Conservation (phyloP, 1,140 invertebrate genomes). For the Lutraria rhynchaena region DNA sequence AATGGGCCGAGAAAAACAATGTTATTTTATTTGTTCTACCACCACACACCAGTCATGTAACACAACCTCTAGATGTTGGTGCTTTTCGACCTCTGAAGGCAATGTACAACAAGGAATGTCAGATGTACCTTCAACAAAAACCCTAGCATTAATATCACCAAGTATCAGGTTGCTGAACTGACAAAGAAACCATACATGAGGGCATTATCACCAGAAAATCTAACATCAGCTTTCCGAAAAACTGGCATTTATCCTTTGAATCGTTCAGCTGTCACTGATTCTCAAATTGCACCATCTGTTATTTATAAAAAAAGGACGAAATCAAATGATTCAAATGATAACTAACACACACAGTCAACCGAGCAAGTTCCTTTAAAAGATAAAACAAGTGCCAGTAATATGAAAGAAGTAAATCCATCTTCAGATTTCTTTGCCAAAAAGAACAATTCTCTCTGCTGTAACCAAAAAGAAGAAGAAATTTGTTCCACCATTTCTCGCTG, state of each 20-base stretch:
- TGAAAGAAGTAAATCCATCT: background rate
- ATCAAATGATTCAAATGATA: too few species aligned
- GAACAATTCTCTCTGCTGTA: background rate
- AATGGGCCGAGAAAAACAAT: conserved; percentile 62
- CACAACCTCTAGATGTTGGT: conserved; percentile 46
- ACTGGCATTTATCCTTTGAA: conserved; percentile 58
- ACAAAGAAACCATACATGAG: conserved; percentile 41
- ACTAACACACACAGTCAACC: background rate
- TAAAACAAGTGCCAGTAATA: background rate
- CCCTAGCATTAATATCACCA: conserved; percentile 27
- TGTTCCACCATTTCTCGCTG: conserved; percentile 2
- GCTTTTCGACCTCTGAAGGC: conserved; percentile 65
- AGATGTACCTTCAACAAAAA: conserved; percentile 36
- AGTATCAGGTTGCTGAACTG: conserved; percentile 47
- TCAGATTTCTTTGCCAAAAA: background rate
- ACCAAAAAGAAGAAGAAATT: background rate
- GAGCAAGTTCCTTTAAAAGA: background rate
- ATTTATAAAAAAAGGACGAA: conserved; percentile 2
- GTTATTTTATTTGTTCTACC: conserved; percentile 68
- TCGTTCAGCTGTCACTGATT: background rate
- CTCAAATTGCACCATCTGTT: conserved; percentile 14
- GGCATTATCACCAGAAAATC: conserved; percentile 58
- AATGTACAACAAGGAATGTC: conserved; percentile 50
- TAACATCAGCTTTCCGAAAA: conserved; percentile 52
- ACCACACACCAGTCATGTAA: conserved; percentile 50